These are phyloP conservation scores for Nemurella pictetii DNA, from an alignment of 2,888 invertebrate species.

Conservation along the genomic window DNA sequence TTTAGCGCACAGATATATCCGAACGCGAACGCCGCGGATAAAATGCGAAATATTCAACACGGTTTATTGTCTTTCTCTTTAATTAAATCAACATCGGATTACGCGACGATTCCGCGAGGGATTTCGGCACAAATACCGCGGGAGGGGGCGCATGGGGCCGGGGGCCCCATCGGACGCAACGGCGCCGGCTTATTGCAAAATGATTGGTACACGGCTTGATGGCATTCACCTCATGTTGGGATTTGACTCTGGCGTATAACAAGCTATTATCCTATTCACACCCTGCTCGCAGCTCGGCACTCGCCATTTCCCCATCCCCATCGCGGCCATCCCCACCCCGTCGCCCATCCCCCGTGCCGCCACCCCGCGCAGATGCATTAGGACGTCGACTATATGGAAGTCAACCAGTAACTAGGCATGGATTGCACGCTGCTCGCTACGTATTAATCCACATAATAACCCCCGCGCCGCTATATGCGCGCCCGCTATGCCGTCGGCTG, in stretches of 20 bases:
- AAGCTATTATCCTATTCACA: conserved; percentile 38
- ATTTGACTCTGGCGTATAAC: conserved; percentile 40
- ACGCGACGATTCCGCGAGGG: not conserved
- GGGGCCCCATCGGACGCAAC: not conserved
- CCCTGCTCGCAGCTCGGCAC: conserved; percentile 1
- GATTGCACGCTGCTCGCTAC: conserved; percentile 34
- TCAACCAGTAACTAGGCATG: conserved; percentile 29
- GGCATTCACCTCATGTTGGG: conserved; percentile 28
- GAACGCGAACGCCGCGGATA: not conserved
- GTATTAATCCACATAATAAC: conserved; percentile 41
- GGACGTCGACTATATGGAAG: not conserved
- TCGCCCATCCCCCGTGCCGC: conserved; percentile 9
- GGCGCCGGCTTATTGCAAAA: conserved; percentile 5
- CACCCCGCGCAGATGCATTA: conserved; percentile 28
- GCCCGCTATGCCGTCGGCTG: not conserved
- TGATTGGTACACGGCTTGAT: conserved; percentile 11
- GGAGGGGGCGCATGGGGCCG: not conserved
- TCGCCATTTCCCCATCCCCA: conserved; percentile 22
- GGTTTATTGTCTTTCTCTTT: not conserved
- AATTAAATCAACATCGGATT: conserved; percentile 12
- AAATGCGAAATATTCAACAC: not conserved
- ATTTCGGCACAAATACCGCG: not conserved
- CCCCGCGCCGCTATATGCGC: conserved; percentile 9
- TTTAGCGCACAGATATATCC: not conserved
- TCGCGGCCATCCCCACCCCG: not conserved